These are phyloP conservation scores for Baryphthengus martii DNA, from an alignment of 2,113 vertebrate genomes.

Conservation along the genomic window DNA sequence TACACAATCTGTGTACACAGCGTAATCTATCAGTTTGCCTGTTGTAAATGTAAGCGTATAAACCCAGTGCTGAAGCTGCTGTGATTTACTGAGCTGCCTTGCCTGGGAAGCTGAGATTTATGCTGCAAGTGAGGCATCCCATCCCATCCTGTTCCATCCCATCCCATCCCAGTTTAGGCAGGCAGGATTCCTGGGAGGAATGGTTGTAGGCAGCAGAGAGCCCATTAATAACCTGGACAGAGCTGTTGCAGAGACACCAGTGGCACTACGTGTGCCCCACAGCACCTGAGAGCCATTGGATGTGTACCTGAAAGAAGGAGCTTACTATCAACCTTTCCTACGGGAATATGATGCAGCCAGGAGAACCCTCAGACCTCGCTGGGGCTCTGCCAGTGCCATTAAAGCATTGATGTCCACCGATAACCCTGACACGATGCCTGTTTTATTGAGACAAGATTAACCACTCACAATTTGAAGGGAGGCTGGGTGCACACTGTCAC, in stretches of 20 bases:
- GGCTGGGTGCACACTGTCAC: conserved; percentile 77
- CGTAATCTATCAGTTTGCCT: conserved; percentile 9
- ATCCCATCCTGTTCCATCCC: accelerated
- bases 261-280: conserved; percentile 48
- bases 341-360: conserved; percentile 84
- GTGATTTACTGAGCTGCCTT: not conserved
- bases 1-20: conserved; percentile 40
- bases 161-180: not conserved
- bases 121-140: accelerated
- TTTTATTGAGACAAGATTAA: conserved; percentile 75
- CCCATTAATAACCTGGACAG: not conserved
- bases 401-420: conserved; percentile 71
- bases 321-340: conserved; percentile 85
- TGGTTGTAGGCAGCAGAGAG: not conserved
- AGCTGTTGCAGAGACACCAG: conserved; percentile 52
- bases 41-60: not conserved
- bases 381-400: conserved; percentile 85
- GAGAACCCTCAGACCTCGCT: conserved; percentile 86
- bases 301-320: conserved; percentile 72
- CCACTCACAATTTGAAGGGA: conserved; percentile 59
- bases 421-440: conserved; percentile 72
- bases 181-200: not conserved
- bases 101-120: conserved; percentile 7
- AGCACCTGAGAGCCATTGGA: conserved; percentile 58
- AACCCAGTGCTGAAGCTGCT: not conserved